These are phyloP conservation scores for Poecilia velifera DNA, from an alignment of 2,797 vertebrate genomes.

Conservation along the genomic window DNA sequence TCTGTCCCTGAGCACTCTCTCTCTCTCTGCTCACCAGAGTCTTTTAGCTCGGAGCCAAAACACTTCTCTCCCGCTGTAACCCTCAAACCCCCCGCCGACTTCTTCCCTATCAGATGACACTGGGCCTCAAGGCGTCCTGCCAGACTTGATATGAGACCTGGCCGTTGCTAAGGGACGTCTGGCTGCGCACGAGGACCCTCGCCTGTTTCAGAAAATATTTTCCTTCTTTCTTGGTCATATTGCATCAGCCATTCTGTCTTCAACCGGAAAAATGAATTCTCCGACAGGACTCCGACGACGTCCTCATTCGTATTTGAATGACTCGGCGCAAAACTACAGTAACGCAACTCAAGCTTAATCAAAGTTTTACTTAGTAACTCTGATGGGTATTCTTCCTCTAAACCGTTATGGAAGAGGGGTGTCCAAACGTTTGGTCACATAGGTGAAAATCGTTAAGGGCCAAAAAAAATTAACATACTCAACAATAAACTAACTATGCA, in stretches of 20 bases:
- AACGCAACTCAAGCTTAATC: slow-evolving; percentile 7
- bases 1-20: slow-evolving; percentile 49
- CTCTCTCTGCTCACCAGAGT: slow-evolving; percentile 34
- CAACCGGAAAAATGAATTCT: slow-evolving; percentile 15
- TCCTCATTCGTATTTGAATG: slow-evolving; percentile 14
- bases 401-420: neutral
- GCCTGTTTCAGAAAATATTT: slow-evolving; percentile 48
- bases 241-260: slow-evolving; percentile 28
- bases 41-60: slow-evolving; percentile 61
- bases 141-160: slow-evolving; percentile 72
- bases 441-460: too few relatives aligned
- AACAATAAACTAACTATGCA: too few relatives aligned
- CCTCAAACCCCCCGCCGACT: slow-evolving; percentile 21
- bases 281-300: neutral
- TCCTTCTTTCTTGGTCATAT: slow-evolving; percentile 32
- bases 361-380: neutral
- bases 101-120: slow-evolving; percentile 75
- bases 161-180: slow-evolving; percentile 63
- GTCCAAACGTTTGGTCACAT: too few relatives aligned
- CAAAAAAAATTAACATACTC: too few relatives aligned
- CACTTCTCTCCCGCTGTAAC: slow-evolving; percentile 45
- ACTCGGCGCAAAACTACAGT: neutral
- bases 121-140: slow-evolving; percentile 69
- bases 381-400: neutral
- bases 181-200: slow-evolving; percentile 30